Percentiles rank a stretch among this genome's conserved stretches.
phyloP scores from a whole-genome alignment of 2,113 vertebrate species.

The Odobenus rosmarus region DNA sequence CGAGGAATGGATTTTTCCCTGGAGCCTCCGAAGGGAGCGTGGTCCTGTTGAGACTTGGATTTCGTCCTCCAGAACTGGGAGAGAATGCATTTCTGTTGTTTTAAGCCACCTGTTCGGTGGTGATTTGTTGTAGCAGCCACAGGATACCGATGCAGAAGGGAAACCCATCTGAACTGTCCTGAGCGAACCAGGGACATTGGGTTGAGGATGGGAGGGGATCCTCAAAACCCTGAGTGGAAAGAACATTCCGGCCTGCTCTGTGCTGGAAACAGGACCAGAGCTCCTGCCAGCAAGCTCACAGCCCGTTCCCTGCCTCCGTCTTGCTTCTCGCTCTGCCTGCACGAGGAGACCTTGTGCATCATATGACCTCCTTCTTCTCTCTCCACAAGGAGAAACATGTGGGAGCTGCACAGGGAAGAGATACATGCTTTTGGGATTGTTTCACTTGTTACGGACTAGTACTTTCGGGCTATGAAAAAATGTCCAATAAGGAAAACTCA shows the following conservation, averaged over 20 bases:
- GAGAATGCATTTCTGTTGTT: no score
- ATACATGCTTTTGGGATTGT: not conserved
- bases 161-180: not conserved
- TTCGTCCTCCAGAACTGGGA: not conserved
- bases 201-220: not conserved
- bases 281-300: fast-evolving
- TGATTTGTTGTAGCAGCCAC: not conserved
- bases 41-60: not conserved
- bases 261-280: not conserved
- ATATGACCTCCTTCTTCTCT: not conserved
- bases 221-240: not conserved
- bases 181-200: not conserved
- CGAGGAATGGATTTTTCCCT: not conserved
- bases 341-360: fast-evolving
- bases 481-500: not conserved
- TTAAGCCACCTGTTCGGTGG: not conserved
- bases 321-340: not conserved
- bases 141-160: not conserved
- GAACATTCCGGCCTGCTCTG: not conserved
- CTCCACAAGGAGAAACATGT: not conserved
- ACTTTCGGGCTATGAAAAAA: not conserved
- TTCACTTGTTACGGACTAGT: not conserved
- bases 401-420: not conserved
- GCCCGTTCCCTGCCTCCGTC: not conserved
- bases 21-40: not conserved